A percentile compares a stretch with the other conserved stretches of the same genome.
Evolutionary conservation across 2,113 vertebrate genomes (phyloP).

Genomic region (Chionis minor): DNA sequence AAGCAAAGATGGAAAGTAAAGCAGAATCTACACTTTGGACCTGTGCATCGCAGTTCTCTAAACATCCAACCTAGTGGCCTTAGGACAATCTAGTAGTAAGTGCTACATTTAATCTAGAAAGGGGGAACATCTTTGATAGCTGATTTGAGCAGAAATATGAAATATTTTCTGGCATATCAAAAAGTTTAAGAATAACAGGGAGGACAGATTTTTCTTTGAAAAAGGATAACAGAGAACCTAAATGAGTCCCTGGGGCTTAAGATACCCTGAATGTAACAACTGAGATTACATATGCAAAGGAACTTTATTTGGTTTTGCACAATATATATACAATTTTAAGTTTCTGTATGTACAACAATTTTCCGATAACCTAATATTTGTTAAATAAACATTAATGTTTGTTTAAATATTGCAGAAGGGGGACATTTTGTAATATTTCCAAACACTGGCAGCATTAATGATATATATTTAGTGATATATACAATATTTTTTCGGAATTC

Average conservation of each 20-base stretch:
- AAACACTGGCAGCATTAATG: not conserved
- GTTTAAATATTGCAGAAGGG: not conserved
- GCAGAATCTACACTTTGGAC: not conserved
- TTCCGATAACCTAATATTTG: not conserved
- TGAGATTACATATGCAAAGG: not conserved
- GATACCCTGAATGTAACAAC: not conserved
- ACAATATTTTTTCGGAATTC: not conserved
- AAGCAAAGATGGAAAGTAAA: not conserved
- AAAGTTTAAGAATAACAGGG: not conserved
- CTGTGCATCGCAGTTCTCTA: not conserved
- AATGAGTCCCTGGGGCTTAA: not conserved
- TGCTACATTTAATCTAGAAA: not conserved
- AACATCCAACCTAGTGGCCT: not conserved
- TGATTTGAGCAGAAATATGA: not conserved
- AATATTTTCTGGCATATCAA: not conserved
- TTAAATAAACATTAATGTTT: no score
- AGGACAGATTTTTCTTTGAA: not conserved
- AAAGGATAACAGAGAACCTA: not conserved
- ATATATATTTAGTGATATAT: not conserved
- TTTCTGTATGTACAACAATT: not conserved
- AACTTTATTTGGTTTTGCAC: not conserved
- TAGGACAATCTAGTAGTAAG: not conserved
- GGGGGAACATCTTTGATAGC: not conserved
- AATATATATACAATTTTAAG: not conserved
- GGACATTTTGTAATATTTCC: not conserved